A percentile compares a stretch with the other conserved stretches of the same genome.
These are phyloP conservation scores for Drosophila gunungcola DNA, from an alignment of 1,140 invertebrate genomes.

Conservation along the genomic window DNA sequence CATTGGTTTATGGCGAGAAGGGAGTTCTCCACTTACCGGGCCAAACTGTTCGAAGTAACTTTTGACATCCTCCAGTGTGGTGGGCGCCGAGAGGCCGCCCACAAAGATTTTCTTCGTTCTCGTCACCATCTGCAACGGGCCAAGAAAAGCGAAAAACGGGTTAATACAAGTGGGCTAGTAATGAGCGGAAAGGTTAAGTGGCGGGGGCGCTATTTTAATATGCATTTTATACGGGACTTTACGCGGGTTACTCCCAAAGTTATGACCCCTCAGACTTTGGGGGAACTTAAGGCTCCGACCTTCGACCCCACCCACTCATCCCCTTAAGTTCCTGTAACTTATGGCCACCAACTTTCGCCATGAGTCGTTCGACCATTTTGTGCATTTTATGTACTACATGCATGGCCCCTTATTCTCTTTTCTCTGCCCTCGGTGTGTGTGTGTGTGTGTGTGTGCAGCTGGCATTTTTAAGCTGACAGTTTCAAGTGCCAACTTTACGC, in stretches of 20 bases:
- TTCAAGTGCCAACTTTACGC: slow-evolving; percentile 83
- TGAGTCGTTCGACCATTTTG: slow-evolving; percentile 75
- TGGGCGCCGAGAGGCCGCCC: slow-evolving; percentile 99
- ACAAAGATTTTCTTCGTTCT: slow-evolving; percentile 99
- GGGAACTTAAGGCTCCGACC: slow-evolving; percentile 33
- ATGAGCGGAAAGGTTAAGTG: slow-evolving; percentile 60
- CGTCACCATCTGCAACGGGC: slow-evolving; percentile 96
- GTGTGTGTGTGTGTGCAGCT: slow-evolving; percentile 62
- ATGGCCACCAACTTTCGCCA: slow-evolving; percentile 74
- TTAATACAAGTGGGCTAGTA: slow-evolving; percentile 7
- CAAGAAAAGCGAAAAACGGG: not conserved
- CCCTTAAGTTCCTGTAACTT: slow-evolving; percentile 59
- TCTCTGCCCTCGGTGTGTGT: slow-evolving; percentile 9
- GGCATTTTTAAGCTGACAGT: slow-evolving; percentile 82
- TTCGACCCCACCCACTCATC: not conserved
- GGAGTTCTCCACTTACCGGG: slow-evolving; percentile 92
- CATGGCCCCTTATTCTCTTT: slow-evolving; percentile 36
- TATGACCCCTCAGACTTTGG: slow-evolving; percentile 55
- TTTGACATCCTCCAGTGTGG: slow-evolving; percentile 99
- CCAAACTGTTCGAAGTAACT: slow-evolving; percentile 99
- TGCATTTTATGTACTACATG: slow-evolving; percentile 78
- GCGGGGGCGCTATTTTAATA: slow-evolving; percentile 66
- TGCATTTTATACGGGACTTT: slow-evolving; percentile 58
- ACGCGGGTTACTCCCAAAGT: slow-evolving; percentile 48
- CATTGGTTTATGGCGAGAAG: not conserved